Percentiles rank a stretch among this genome's conserved stretches.
phyloP scores from a whole-genome alignment of 2,888 invertebrate genomes.

The Chouioia cunea region DNA sequence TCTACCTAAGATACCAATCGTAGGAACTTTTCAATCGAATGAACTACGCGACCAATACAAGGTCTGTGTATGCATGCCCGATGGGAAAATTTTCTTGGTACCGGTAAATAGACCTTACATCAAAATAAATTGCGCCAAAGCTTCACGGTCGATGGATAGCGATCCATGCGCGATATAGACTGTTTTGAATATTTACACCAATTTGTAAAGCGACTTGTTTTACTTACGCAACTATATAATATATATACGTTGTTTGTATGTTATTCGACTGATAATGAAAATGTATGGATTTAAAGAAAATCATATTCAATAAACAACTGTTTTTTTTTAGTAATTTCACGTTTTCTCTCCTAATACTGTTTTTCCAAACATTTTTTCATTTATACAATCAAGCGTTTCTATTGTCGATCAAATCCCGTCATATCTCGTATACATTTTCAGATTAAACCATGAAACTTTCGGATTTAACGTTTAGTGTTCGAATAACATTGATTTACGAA shows the following conservation, averaged over 20 bases:
- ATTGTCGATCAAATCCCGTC: too few relatives aligned
- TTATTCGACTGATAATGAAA: constrained; percentile 23
- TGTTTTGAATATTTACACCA: constrained; percentile 2
- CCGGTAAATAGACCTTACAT: constrained; percentile 75
- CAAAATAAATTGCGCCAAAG: constrained; percentile 74
- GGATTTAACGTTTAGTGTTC: too few relatives aligned
- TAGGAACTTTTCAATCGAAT: constrained; percentile 66
- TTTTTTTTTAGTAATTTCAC: constrained; percentile 28
- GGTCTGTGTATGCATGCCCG: constrained; percentile 91
- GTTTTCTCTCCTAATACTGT: too few relatives aligned
- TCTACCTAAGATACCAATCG: constrained; percentile 79
- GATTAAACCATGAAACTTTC: too few relatives aligned
- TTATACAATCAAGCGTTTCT: too few relatives aligned
- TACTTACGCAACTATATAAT: constrained; percentile 8
- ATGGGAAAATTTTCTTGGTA: constrained; percentile 85
- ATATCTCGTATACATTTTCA: too few relatives aligned
- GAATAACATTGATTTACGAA: too few relatives aligned
- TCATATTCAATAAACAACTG: constrained; percentile 34
- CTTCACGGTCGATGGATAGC: constrained; percentile 73
- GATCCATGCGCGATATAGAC: constrained; percentile 72
- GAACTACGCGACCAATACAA: constrained; percentile 78
- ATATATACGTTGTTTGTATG: constrained; percentile 41
- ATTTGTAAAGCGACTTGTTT: too few relatives aligned
- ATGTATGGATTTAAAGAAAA: constrained; percentile 8
- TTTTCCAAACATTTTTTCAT: too few relatives aligned